Evolutionary conservation across 2,888 invertebrate species (phyloP).

Genomic region (Asteroscopus sphinx): DNA sequence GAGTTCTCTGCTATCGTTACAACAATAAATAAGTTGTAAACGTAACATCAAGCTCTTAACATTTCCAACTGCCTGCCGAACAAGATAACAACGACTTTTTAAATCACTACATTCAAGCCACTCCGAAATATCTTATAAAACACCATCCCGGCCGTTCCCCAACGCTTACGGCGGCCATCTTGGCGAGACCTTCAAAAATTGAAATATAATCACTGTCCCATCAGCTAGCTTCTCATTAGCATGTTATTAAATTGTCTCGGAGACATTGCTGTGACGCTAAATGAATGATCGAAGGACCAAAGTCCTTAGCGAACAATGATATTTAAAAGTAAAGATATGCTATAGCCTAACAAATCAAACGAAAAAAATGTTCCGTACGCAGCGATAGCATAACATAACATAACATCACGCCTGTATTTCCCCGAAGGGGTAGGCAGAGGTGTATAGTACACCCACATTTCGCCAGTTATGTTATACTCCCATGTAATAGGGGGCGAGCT

Average conservation of each 20-base stretch:
- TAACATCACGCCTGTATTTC: no score
- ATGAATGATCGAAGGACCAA: no score
- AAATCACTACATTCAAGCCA: conserved; percentile 9
- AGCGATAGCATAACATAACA: no score
- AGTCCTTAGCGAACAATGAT: no score
- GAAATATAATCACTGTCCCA: conserved; percentile 51
- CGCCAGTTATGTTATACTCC: no score
- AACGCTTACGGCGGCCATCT: conserved; percentile 14
- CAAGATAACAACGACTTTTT: conserved; percentile 22
- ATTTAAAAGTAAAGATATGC: no score
- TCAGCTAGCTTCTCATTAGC: conserved; percentile 57
- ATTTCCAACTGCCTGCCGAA: conserved; percentile 16
- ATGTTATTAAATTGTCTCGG: conserved; percentile 58
- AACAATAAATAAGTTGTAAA: conserved; percentile 24
- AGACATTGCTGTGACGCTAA: conserved; percentile 13
- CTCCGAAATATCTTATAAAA: conserved; percentile 28
- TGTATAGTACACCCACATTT: no score
- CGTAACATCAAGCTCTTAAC: conserved; percentile 18
- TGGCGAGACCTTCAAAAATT: conserved; percentile 43
- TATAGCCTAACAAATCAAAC: no score
- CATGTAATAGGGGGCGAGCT: no score
- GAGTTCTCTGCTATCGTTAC: not conserved
- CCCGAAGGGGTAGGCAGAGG: no score
- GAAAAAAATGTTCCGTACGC: no score
- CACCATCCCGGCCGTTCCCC: not conserved